phyloP scores from a whole-genome alignment of 2,113 vertebrate species.

The Anoplopoma fimbria region DNA sequence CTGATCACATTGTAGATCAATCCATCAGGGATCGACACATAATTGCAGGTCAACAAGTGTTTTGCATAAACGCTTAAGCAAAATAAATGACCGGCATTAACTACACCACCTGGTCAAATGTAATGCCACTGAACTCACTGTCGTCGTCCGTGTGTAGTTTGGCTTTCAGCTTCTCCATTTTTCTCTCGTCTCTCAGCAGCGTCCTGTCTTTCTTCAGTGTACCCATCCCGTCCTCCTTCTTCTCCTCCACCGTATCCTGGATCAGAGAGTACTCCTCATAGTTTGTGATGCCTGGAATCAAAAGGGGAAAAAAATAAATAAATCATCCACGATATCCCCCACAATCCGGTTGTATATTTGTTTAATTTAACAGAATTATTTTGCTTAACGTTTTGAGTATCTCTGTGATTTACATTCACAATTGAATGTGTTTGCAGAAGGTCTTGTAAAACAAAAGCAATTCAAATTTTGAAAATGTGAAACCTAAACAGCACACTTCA shows the following conservation, averaged over 20 bases:
- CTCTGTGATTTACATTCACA: not conserved
- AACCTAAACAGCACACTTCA: not conserved
- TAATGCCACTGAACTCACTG: conserved; percentile 83
- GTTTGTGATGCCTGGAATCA: conserved; percentile 94
- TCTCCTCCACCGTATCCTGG: conserved; percentile 93
- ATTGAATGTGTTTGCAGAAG: not conserved
- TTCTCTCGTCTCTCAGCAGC: conserved; percentile 92
- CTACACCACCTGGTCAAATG: not conserved
- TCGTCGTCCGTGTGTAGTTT: conserved; percentile 99
- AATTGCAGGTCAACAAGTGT: not conserved
- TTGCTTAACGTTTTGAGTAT: not conserved
- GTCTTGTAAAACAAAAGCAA: not conserved
- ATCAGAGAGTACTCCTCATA: conserved; percentile 99
- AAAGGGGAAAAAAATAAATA: not conserved
- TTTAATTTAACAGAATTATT: not conserved
- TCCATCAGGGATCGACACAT: not conserved
- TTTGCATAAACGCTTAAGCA: not conserved
- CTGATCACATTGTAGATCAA: not conserved
- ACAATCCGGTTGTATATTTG: not conserved
- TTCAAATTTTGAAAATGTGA: not conserved
- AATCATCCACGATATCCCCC: not conserved
- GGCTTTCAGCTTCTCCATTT: conserved; percentile 99
- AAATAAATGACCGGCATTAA: not conserved
- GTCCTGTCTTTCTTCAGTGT: conserved; percentile 97
- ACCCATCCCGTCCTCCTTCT: conserved; percentile 94